phyloP scores from a whole-genome alignment of 2,888 invertebrate genomes.

The Sinhomidia bicolor region DNA sequence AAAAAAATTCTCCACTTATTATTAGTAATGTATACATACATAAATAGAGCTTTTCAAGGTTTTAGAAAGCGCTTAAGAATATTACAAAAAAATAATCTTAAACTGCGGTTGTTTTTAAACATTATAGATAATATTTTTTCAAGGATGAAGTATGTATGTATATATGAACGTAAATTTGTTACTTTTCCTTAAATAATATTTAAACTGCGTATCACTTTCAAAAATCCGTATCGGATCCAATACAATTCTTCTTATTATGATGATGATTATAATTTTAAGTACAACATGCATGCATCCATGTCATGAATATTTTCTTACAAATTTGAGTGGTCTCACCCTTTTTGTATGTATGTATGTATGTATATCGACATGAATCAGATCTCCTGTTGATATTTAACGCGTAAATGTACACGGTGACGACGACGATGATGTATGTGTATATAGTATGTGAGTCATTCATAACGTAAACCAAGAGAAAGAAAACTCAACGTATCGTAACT shows the following conservation, averaged over 20 bases:
- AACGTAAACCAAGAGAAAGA: slow-evolving; percentile 17
- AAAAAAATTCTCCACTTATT: slow-evolving; percentile 23
- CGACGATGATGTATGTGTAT: not conserved
- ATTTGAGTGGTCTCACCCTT: slow-evolving; percentile 56
- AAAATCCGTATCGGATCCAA: slow-evolving; percentile 49
- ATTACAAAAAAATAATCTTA: not conserved
- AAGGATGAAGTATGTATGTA: too few relatives aligned
- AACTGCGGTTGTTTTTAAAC: not conserved
- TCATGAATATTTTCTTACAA: too few relatives aligned
- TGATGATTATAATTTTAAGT: slow-evolving; percentile 31
- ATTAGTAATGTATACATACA: not conserved
- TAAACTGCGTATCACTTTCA: slow-evolving; percentile 41
- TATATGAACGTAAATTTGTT: too few relatives aligned
- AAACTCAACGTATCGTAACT: slow-evolving; percentile 16
- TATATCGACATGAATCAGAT: slow-evolving; percentile 61
- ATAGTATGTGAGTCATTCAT: slow-evolving; percentile 52
- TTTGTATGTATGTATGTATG: slow-evolving; percentile 4
- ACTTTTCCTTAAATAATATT: too few relatives aligned
- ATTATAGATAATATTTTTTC: not conserved
- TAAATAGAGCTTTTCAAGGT: not conserved
- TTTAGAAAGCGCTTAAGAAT: too few relatives aligned
- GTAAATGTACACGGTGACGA: slow-evolving; percentile 37
- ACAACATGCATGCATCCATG: not conserved
- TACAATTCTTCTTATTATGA: slow-evolving; percentile 40
- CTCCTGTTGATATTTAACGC: slow-evolving; percentile 69